Conservation (phyloP, 2,797 vertebrate species). For the Ibycter americanus region DNA sequence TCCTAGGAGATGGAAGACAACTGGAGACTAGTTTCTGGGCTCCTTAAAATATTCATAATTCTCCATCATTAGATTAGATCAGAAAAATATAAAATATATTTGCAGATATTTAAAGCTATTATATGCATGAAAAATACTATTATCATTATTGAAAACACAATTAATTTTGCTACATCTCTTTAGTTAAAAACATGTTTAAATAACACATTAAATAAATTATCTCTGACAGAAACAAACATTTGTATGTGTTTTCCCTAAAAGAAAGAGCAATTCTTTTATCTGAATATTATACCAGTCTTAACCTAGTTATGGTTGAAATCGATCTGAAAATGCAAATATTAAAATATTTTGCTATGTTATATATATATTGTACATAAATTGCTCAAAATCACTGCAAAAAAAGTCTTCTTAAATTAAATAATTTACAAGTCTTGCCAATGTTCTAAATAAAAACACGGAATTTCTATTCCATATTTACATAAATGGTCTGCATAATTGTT, state of each 20-base stretch:
- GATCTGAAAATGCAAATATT: slow-evolving; percentile 25
- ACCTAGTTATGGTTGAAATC: background rate
- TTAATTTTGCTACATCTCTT: background rate
- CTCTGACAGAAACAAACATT: background rate
- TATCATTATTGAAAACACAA: background rate
- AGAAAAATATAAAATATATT: background rate
- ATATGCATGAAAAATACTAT: background rate
- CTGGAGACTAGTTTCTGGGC: background rate
- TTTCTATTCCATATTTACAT: slow-evolving; percentile 55
- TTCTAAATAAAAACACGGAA: slow-evolving; percentile 37
- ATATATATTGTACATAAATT: slow-evolving; percentile 18
- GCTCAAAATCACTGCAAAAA: background rate
- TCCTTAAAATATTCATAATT: background rate
- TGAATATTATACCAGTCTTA: background rate
- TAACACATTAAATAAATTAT: background rate
- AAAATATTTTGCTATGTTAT: background rate
- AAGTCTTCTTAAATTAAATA: slow-evolving; percentile 35
- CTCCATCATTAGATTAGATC: background rate
- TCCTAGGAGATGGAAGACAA: background rate
- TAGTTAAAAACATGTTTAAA: background rate
- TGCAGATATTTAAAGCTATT: background rate
- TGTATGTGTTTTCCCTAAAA: background rate
- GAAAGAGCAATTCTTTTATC: background rate
- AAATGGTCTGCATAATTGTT: slow-evolving; percentile 52
- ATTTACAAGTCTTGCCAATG: slow-evolving; percentile 43